These are phyloP conservation scores for Orchesella cincta DNA, from an alignment of 1,140 invertebrate species.

Conservation along the genomic window DNA sequence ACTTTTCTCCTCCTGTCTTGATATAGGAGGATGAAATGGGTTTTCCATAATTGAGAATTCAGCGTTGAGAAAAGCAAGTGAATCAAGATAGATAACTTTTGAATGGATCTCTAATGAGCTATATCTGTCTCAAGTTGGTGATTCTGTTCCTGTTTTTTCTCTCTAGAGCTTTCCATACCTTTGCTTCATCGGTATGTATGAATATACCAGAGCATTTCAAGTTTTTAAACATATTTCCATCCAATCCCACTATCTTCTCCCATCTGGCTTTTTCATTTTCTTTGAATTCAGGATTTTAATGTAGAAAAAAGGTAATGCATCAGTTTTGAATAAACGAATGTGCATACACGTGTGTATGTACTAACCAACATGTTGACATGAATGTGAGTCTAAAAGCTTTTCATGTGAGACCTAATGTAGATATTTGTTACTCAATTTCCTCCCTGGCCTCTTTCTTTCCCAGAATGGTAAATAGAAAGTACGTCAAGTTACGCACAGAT, in stretches of 20 bases:
- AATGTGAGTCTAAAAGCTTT: too few species aligned
- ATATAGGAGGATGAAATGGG: slow-evolving; percentile 30
- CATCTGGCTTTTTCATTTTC: not conserved
- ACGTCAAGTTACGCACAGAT: too few species aligned
- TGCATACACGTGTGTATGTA: too few species aligned
- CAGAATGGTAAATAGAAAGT: too few species aligned
- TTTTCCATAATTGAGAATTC: slow-evolving; percentile 45
- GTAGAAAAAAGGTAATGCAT: not conserved
- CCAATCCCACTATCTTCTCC: not conserved
- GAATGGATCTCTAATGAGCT: slow-evolving; percentile 50
- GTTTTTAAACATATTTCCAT: not conserved
- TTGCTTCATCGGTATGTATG: too few species aligned
- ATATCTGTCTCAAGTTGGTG: slow-evolving; percentile 36
- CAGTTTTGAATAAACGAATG: not conserved
- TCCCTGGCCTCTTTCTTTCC: too few species aligned
- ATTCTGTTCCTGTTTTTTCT: slow-evolving; percentile 12
- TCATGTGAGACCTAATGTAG: too few species aligned
- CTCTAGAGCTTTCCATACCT: not conserved
- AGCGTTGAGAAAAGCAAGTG: slow-evolving; percentile 25
- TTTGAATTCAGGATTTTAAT: not conserved
- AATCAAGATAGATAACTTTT: slow-evolving; percentile 48
- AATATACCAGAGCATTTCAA: not conserved
- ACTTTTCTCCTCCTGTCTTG: not conserved
- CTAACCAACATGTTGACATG: too few species aligned
- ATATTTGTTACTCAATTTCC: too few species aligned